Percentiles rank a stretch among this genome's conserved stretches.
These are phyloP conservation scores for Melipona beecheii DNA, from an alignment of 2,888 invertebrate genomes.

Conservation along the genomic window DNA sequence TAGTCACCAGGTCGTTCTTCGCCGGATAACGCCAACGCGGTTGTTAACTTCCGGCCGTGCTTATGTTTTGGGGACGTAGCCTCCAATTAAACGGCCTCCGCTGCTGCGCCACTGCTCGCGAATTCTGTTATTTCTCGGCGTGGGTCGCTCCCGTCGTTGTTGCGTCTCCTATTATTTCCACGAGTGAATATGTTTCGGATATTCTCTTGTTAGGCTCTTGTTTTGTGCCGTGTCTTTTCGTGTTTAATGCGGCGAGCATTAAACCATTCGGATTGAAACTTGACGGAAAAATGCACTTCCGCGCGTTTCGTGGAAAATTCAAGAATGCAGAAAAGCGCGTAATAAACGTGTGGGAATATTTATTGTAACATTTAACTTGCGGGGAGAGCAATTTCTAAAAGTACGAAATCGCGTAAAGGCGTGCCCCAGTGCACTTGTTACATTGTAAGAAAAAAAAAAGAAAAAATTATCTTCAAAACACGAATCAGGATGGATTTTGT, in stretches of 20 bases:
- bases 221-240: neutral
- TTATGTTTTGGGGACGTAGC: constrained; percentile 20
- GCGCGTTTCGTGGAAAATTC: too few species aligned
- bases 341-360: too few species aligned
- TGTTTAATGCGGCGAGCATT: neutral
- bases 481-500: too few species aligned
- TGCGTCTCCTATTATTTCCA: neutral
- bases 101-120: neutral
- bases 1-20: constrained; percentile 23
- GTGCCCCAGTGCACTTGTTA: too few species aligned
- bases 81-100: constrained; percentile 8
- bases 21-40: constrained; percentile 28
- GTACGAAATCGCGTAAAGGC: neutral
- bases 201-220: neutral
- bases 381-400: too few species aligned
- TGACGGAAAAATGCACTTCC: too few species aligned
- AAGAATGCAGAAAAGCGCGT: too few species aligned
- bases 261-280: too few species aligned
- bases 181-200: neutral
- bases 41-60: constrained; percentile 29
- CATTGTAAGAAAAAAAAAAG: too few species aligned
- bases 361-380: too few species aligned
- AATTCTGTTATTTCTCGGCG: constrained; percentile 5
- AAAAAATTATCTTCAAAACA: too few species aligned
- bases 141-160: neutral